Conservation (phyloP, 2,797 vertebrate species). For the Brachymystax lenok region DNA sequence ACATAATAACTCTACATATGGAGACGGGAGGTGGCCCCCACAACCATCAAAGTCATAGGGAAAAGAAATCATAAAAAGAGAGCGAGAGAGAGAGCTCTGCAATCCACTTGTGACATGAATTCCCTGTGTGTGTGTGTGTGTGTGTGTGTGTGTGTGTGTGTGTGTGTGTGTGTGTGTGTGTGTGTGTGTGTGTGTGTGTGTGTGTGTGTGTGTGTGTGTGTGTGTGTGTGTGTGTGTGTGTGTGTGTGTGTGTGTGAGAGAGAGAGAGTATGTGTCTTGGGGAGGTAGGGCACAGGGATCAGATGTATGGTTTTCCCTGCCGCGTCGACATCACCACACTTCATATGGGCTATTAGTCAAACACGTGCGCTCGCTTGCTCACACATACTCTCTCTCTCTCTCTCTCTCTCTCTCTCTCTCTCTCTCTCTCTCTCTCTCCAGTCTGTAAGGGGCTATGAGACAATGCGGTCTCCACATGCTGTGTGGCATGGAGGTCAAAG, state of each 20-base stretch:
- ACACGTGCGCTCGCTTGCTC: not conserved
- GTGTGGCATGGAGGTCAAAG: not conserved
- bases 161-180: conserved; percentile 11
- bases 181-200: conserved; percentile 17
- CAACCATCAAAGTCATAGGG: conserved; percentile 59
- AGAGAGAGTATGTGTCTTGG: not conserved
- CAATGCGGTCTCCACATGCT: not conserved
- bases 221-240: conserved; percentile 15
- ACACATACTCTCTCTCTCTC: not conserved
- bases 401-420: too few species aligned
- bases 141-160: conserved; percentile 14
- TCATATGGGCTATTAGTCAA: not conserved
- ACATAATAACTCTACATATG: conserved; percentile 86
- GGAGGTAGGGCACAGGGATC: conserved; percentile 3
- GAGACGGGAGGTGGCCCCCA: conserved; percentile 83
- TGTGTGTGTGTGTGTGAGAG: not conserved
- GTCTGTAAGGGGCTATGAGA: not conserved
- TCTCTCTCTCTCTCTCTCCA: too few species aligned
- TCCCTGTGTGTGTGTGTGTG: conserved; percentile 26
- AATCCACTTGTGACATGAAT: conserved; percentile 75
- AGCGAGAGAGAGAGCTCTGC: conserved; percentile 55
- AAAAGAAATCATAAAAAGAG: conserved; percentile 56
- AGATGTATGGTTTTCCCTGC: conserved; percentile 20
- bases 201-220: conserved; percentile 6
- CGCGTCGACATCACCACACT: conserved; percentile 12